phyloP scores from a whole-genome alignment of 2,113 vertebrate species.

The Girardinichthys multiradiatus region DNA sequence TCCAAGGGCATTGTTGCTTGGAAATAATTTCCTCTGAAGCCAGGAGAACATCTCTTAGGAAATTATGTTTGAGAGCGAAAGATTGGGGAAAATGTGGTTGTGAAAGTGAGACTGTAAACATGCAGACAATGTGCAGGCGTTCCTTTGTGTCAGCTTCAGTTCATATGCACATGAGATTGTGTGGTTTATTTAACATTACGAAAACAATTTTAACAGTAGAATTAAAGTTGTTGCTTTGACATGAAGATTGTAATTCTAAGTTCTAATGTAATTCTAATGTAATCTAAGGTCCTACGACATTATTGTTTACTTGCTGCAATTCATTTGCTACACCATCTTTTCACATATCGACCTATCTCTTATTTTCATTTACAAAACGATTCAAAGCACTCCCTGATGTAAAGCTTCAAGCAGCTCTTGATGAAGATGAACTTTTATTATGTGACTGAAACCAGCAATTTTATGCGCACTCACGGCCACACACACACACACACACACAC shows the following conservation, averaged over 20 bases:
- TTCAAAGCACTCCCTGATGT: too few species aligned
- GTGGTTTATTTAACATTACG: conserved; percentile 59
- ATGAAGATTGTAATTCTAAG: too few species aligned
- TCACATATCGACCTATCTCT: not conserved
- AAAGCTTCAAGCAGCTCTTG: conserved; percentile 38
- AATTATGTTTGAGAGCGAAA: conserved; percentile 21
- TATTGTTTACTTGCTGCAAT: conserved; percentile 32
- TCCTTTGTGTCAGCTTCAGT: conserved; percentile 66
- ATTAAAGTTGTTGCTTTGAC: conserved; percentile 63
- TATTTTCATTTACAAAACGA: too few species aligned
- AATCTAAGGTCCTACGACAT: not conserved
- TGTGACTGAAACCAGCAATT: conserved; percentile 55
- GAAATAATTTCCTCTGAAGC: conserved; percentile 62
- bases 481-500: conserved; percentile 4
- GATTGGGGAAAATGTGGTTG: conserved; percentile 43
- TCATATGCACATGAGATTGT: conserved; percentile 39
- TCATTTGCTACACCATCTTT: conserved; percentile 21
- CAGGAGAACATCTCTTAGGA: conserved; percentile 43
- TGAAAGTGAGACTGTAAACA: conserved; percentile 69
- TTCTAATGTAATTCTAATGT: too few species aligned
- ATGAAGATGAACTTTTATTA: conserved; percentile 50
- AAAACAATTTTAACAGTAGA: conserved; percentile 47
- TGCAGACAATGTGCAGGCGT: conserved; percentile 71
- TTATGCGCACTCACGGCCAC: conserved; percentile 46
- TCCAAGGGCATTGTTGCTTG: conserved; percentile 48